Conservation (phyloP, 1,140 invertebrate genomes). For the Papilio polytes region DNA sequence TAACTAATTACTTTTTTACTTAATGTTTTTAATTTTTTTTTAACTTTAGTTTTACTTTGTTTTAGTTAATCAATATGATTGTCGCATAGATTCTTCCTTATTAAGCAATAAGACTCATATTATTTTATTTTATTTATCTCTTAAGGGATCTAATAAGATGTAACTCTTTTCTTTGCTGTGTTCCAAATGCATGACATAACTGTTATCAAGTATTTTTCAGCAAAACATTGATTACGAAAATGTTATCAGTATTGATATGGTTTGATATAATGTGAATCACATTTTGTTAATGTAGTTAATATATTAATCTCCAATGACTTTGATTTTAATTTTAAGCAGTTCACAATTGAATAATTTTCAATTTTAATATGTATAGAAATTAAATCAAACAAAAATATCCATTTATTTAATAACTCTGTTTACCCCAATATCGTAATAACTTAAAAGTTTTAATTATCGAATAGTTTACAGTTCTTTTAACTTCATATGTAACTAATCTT, state of each 20-base stretch:
- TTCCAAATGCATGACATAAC: not conserved
- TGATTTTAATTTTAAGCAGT: too few relatives aligned
- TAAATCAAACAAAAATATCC: not conserved
- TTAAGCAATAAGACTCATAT: too few relatives aligned
- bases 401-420: not conserved
- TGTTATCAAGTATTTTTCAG: not conserved
- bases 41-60: too few relatives aligned
- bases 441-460: not conserved
- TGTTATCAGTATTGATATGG: not conserved
- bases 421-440: not conserved
- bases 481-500: not conserved
- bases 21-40: too few relatives aligned
- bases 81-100: too few relatives aligned
- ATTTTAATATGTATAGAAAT: not conserved
- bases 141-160: too few relatives aligned
- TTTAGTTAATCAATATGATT: too few relatives aligned
- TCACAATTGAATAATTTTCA: not conserved
- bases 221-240: slow-evolving; percentile 3
- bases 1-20: too few relatives aligned
- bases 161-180: not conserved
- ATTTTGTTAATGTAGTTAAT: not conserved
- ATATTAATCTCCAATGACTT: not conserved
- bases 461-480: not conserved
- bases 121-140: too few relatives aligned
- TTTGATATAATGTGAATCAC: not conserved